Evolutionary conservation across 30 jellyfish, hydroid and myxozoan genomes (phyloP).

Genomic region (Clytia hemisphaerica): DNA sequence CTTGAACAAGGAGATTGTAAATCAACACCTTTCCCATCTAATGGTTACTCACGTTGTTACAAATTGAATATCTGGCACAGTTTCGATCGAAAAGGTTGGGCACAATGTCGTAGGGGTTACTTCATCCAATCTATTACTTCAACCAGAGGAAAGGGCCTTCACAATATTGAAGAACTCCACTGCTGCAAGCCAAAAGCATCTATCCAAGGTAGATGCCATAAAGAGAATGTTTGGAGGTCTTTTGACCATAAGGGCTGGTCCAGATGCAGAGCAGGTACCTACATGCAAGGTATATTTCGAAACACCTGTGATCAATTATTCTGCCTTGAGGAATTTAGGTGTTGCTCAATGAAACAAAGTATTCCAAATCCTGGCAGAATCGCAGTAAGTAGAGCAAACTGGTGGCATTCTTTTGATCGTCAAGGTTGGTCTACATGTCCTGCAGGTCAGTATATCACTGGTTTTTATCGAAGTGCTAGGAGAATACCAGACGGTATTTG

Average conservation of each 20-base stretch:
- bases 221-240: not conserved
- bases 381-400: too few relatives aligned
- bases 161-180: not conserved
- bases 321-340: not conserved
- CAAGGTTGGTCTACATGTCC: too few relatives aligned
- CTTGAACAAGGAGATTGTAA: conserved; percentile 1
- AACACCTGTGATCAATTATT: not conserved
- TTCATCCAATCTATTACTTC: not conserved
- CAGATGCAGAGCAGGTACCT: not conserved
- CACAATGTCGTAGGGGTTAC: not conserved
- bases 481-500: not conserved
- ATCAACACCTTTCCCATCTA: not conserved
- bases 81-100: conserved; percentile 10
- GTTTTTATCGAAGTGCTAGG: too few relatives aligned
- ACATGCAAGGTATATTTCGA: conserved; percentile 1
- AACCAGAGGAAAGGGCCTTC: not conserved
- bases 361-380: too few relatives aligned
- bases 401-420: too few relatives aligned
- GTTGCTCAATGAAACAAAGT: conserved; percentile 2
- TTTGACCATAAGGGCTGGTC: conserved; percentile 12
- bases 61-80: not conserved
- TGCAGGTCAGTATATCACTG: too few relatives aligned
- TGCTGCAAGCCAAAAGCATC: not conserved
- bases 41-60: not conserved
- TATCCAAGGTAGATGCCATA: not conserved